Conservation (phyloP, 1,140 invertebrate species). For the Eumaeus atala region DNA sequence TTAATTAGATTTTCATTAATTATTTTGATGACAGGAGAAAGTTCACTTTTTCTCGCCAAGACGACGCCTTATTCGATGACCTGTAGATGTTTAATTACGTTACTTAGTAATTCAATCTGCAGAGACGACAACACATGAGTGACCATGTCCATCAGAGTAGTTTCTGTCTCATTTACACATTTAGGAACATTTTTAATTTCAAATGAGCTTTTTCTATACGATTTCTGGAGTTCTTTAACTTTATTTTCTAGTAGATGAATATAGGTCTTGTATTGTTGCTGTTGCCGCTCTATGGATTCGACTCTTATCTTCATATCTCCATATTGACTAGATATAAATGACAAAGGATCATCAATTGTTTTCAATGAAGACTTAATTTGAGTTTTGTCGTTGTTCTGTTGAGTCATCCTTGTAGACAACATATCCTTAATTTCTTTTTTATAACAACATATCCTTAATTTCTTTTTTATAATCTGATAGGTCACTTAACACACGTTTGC, state of each 20-base stretch:
- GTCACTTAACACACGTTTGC: constrained; percentile 15
- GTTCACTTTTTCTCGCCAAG: constrained; percentile 14
- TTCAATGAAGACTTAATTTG: constrained; percentile 18
- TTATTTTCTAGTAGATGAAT: constrained; percentile 17
- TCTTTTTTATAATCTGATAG: constrained; percentile 18
- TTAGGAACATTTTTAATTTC: constrained; percentile 23
- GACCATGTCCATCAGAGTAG: constrained; percentile 16
- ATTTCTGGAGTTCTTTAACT: constrained; percentile 18
- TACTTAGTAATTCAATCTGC: constrained; percentile 16
- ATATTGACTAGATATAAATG: constrained; percentile 18
- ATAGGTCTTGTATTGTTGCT: constrained; percentile 18
- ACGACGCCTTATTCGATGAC: constrained; percentile 19
- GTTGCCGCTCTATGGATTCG: constrained; percentile 12
- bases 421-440: no score
- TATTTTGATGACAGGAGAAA: constrained; percentile 15
- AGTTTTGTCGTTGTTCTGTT: constrained; percentile 16
- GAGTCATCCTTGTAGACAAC: constrained; percentile 13
- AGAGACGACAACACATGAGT: constrained; percentile 16
- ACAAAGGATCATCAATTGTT: constrained; percentile 20
- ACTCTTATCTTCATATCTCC: constrained; percentile 19
- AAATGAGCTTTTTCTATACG: constrained; percentile 13
- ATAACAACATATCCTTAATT: constrained; percentile 20
- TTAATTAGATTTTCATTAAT: constrained; percentile 14
- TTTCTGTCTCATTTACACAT: constrained; percentile 17
- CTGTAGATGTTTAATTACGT: constrained; percentile 20